These are phyloP conservation scores for Diachasma alloeum DNA, from an alignment of 1,140 invertebrate species.

Conservation along the genomic window DNA sequence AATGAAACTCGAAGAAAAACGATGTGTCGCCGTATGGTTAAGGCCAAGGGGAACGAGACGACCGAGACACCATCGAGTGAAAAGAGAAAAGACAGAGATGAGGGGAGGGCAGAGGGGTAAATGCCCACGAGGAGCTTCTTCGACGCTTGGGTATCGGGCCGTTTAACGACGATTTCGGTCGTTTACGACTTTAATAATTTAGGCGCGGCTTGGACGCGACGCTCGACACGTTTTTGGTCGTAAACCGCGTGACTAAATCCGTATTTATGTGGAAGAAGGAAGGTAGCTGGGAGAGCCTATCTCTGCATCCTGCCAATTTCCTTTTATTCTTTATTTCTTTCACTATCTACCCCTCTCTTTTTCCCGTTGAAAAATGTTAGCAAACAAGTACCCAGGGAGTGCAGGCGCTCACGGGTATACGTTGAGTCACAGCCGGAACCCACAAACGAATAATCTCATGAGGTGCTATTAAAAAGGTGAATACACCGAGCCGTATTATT, in stretches of 20 bases:
- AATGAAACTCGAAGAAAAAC: constrained; percentile 51
- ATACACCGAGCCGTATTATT: not conserved
- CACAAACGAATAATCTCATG: not conserved
- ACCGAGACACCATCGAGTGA: not conserved
- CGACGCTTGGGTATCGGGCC: constrained; percentile 38
- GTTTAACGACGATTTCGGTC: constrained; percentile 65
- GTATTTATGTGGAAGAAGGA: constrained; percentile 61
- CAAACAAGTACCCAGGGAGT: not conserved
- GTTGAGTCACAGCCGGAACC: not conserved
- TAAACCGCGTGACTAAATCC: constrained; percentile 63
- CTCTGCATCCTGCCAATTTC: constrained; percentile 27
- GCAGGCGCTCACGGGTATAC: not conserved
- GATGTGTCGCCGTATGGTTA: constrained; percentile 36
- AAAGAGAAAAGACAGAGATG: constrained; percentile 14
- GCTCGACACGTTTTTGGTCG: constrained; percentile 64
- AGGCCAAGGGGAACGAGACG: constrained; percentile 38
- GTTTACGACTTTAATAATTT: constrained; percentile 67
- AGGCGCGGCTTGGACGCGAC: constrained; percentile 61
- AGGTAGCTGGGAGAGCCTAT: constrained; percentile 40
- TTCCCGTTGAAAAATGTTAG: not conserved
- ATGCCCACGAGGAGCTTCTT: constrained; percentile 42
- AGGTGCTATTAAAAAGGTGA: not conserved
- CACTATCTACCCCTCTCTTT: not conserved
- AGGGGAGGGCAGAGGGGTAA: constrained; percentile 14
- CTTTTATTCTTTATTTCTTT: constrained; percentile 13